These are phyloP conservation scores for Nannobrachium achirus DNA, from an alignment of 2,113 vertebrate genomes.

Conservation along the genomic window DNA sequence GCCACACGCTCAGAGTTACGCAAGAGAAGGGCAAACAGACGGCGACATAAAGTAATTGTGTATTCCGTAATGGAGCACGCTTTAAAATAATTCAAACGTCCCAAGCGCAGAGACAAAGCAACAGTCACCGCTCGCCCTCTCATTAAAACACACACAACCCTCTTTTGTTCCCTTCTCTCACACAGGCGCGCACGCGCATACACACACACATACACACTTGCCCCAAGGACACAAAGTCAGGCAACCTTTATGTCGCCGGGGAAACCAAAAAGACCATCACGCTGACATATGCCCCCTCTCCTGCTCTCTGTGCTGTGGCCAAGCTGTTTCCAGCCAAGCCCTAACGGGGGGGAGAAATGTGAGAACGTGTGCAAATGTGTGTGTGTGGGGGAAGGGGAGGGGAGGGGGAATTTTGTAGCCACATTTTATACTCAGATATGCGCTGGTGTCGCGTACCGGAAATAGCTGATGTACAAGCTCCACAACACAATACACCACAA, in stretches of 20 bases:
- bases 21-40: neutral
- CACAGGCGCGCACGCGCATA: neutral
- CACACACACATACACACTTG: conserved; percentile 38
- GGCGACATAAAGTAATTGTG: neutral
- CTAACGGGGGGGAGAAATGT: conserved; percentile 74
- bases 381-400: neutral
- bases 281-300: conserved; percentile 80
- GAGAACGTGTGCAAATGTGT: conserved; percentile 69
- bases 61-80: neutral
- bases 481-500: too few species aligned
- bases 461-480: too few species aligned
- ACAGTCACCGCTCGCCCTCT: neutral
- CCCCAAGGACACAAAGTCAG: conserved; percentile 73
- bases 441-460: too few species aligned
- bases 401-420: conserved; percentile 60
- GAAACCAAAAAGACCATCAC: conserved; percentile 79
- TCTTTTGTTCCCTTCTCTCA: neutral
- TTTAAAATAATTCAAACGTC: neutral
- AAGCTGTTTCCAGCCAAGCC: conserved; percentile 76
- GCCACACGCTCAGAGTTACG: too few species aligned
- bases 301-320: conserved; percentile 79
- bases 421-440: conserved; percentile 51
- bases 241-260: conserved; percentile 77
- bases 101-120: neutral
- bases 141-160: too few species aligned